phyloP scores from a whole-genome alignment of 2,888 invertebrate species.

The Ochropleura leucogaster region DNA sequence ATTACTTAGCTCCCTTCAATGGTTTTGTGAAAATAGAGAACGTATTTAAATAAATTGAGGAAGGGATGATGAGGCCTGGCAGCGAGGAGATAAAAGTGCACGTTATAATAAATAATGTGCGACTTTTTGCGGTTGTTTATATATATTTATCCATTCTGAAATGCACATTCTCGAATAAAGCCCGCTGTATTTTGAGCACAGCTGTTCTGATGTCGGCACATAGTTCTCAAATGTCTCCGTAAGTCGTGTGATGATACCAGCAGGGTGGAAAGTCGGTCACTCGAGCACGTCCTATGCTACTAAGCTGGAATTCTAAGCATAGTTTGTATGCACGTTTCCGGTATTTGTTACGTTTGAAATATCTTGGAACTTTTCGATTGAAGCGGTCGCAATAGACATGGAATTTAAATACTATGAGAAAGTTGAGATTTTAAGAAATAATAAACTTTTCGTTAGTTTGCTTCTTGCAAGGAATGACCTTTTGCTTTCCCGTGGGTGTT shows the following conservation, averaged over 20 bases:
- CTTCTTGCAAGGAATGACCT: constrained; percentile 23
- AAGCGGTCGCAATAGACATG: constrained; percentile 45
- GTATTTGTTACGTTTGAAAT: constrained; percentile 68
- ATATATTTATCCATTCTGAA: constrained; percentile 34
- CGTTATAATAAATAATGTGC: constrained; percentile 34
- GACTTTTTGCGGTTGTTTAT: constrained; percentile 25
- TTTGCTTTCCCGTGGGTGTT: constrained; percentile 18
- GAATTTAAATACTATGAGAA: constrained; percentile 50
- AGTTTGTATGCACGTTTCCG: constrained; percentile 65
- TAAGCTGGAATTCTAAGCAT: constrained; percentile 70
- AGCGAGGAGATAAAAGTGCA: constrained; percentile 33
- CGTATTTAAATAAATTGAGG: background rate
- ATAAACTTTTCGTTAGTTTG: constrained; percentile 18
- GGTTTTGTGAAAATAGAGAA: constrained; percentile 8
- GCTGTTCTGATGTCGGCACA: constrained; percentile 72
- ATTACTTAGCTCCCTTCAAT: constrained; percentile 24
- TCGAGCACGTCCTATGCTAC: constrained; percentile 72
- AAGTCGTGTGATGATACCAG: constrained; percentile 67
- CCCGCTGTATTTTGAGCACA: constrained; percentile 65
- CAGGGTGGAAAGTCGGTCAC: constrained; percentile 72
- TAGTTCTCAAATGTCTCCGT: constrained; percentile 71
- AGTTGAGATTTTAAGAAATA: constrained; percentile 19
- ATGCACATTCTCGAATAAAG: constrained; percentile 14
- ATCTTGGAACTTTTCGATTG: constrained; percentile 57
- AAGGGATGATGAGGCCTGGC: constrained; percentile 33